Evolutionary conservation across 2,113 vertebrate species (phyloP), one percentile per base, ranked within the genome.

Genomic region (Sciurus niger): DNA sequence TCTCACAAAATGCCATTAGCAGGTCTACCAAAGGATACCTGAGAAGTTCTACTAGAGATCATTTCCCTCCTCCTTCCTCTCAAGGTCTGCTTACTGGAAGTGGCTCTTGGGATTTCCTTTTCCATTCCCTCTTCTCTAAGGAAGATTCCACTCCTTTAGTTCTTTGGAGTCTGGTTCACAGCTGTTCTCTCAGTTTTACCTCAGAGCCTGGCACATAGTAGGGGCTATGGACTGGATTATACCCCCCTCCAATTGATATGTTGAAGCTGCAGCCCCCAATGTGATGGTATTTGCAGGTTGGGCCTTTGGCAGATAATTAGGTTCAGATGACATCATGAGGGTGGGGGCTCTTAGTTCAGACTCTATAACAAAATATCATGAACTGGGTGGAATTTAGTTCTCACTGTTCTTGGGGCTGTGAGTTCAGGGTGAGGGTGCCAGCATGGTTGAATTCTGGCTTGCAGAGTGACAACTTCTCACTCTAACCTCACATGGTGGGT

Each of bases 251-350:
- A 58, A 58, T 55, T 10, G 72, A 28, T 58, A 58, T 24, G 13
- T 37, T 68, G n/a, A 70, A 72, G 63, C 30, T 40, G 43, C 65
- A 85, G n/a, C 28, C 55, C 90, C 40, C 60, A 70, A 0, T 6
- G 70, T 0, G 48, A 83, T 58, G 37, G 53, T 14, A 6, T 84
- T 60, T 76, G 68, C 58, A 88, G 68, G 43, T n/a, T 65, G 72
- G 63, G 46, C 53, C 67, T 93, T 30, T 30, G 32, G 55, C 46
- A 16, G n/a, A 65, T 48, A 25, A 58, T 63, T 30, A 37, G 37
- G 55, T 67, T 83, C 24, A 60, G 43, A 79, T 65, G 78, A 92
- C 11, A 53, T 92, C 65, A 67, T 11, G 72, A 79, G 89, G 93
- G 89, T 63, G 34, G 48, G 78, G 85, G 55, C 46, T 82, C 55